These are phyloP conservation scores for Leptopilina drosophilae DNA, from an alignment of 2,888 invertebrate genomes.

Conservation along the genomic window DNA sequence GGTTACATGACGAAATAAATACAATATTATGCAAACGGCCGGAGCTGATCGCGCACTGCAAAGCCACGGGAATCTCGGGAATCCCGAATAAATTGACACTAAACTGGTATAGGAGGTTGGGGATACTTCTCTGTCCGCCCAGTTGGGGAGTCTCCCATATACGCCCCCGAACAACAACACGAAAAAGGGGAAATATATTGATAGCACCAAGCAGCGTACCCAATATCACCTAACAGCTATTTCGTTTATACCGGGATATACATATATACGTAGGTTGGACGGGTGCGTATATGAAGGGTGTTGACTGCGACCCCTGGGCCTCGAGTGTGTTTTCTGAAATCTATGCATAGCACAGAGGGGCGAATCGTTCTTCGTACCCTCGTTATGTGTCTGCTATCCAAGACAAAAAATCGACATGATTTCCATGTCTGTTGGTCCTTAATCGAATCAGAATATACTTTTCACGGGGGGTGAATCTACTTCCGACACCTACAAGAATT, in stretches of 20 bases:
- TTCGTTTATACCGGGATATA: slow-evolving; percentile 67
- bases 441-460: slow-evolving; percentile 18
- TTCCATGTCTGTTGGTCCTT: slow-evolving; percentile 33
- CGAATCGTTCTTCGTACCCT: slow-evolving; percentile 32
- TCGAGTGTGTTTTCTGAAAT: slow-evolving; percentile 56
- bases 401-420: slow-evolving; percentile 35
- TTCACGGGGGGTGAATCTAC: neutral
- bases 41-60: slow-evolving; percentile 73
- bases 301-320: slow-evolving; percentile 34
- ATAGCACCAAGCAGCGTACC: slow-evolving; percentile 66
- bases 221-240: slow-evolving; percentile 76
- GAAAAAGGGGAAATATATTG: slow-evolving; percentile 62
- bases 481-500: neutral
- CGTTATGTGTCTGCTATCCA: slow-evolving; percentile 32
- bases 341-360: slow-evolving; percentile 64
- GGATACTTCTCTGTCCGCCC: slow-evolving; percentile 44
- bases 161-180: slow-evolving; percentile 39
- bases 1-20: slow-evolving; percentile 77
- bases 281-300: slow-evolving; percentile 41
- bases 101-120: slow-evolving; percentile 69
- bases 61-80: slow-evolving; percentile 76
- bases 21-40: slow-evolving; percentile 77
- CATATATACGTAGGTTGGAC: slow-evolving; percentile 16
- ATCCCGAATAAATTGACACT: slow-evolving; percentile 78
- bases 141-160: slow-evolving; percentile 44